Percentiles rank a stretch among this genome's conserved stretches.
phyloP scores from a whole-genome alignment of 92 coral and sea anemone genomes.

The Phenganax marumi region DNA sequence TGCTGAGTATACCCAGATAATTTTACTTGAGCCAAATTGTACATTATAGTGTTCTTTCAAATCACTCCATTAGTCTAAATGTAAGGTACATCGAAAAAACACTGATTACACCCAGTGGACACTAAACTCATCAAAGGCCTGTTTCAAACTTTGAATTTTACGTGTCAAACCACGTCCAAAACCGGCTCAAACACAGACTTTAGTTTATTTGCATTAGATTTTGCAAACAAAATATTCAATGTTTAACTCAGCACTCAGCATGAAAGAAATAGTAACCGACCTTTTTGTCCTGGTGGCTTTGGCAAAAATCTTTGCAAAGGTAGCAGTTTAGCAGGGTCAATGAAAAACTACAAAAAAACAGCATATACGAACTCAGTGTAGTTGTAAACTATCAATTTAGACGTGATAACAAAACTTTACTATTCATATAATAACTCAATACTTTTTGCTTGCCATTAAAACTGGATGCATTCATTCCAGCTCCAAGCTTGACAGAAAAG shows the following conservation, averaged over 20 bases:
- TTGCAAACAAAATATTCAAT: not conserved
- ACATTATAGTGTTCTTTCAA: too few species aligned
- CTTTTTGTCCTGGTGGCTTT: constrained; percentile 76
- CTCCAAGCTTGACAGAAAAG: constrained; percentile 87
- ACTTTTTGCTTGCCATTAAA: constrained; percentile 95
- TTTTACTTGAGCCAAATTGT: too few species aligned
- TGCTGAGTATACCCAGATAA: too few species aligned
- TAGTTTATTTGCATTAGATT: too few species aligned
- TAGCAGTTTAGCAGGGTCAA: constrained; percentile 88
- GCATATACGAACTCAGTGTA: not conserved
- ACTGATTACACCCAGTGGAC: too few species aligned
- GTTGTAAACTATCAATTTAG: not conserved
- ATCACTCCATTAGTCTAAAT: too few species aligned
- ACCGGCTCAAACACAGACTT: too few species aligned
- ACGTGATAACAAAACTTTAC: not conserved
- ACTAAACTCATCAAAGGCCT: too few species aligned
- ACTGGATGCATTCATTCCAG: constrained; percentile 89
- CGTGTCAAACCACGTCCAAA: too few species aligned
- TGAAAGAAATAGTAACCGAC: constrained; percentile 16
- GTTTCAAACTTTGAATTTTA: too few species aligned
- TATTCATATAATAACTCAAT: not conserved
- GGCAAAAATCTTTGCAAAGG: constrained; percentile 91
- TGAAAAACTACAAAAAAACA: constrained; percentile 71
- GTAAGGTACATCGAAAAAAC: too few species aligned
- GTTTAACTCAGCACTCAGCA: not conserved